Evolutionary conservation across 1,140 invertebrate species (phyloP), one percentile per base, ranked within the genome.

Genomic region (Ceratina japonica): DNA sequence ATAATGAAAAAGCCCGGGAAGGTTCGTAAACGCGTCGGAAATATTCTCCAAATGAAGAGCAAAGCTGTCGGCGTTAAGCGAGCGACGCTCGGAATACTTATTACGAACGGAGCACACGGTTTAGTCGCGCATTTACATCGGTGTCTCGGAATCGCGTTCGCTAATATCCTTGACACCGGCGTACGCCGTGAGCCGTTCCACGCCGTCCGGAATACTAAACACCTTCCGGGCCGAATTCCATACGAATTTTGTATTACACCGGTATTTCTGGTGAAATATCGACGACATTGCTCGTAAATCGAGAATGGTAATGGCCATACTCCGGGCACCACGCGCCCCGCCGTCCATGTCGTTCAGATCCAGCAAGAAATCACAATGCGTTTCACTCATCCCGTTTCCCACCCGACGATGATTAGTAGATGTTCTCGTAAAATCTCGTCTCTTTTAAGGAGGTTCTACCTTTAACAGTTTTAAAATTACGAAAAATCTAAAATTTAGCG

Each of bases 321-420:
- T 44, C 37, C 37, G 37, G 37, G 10, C 37, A 10, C 5, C 3
- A 10, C 37, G 10, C 37, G 5, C 5, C 3, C 0, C 37, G 10
- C 37, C 37, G 10, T 44, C 37, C 37, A 10, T 10, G 37, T 44
- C 37, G 37, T 31, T 31, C 1, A 44, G 37, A 44, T 44, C 37
- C 10, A 44, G 27, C 71, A 80, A 84, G 82, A 83, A 83, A 83
- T 84, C 82, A 69, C 77, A 84, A 84, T 61, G 76, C 56, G 56
- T 84, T 79, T 80, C 61, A 84, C 80, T 84, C 71, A 83, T 83
- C 79, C 72, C 58, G 63, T 52, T 76, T n/a, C 49, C 64, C 51
- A 51, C 51, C 83, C 68, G 66, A 51, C 68, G 66, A 83, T 44
- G 37, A 44, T 44, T 10, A 44, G 37, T 44, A 7, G 37, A 44